Evolutionary conservation across 1,140 invertebrate genomes (phyloP).

Genomic region (Drosophila dunni): DNA sequence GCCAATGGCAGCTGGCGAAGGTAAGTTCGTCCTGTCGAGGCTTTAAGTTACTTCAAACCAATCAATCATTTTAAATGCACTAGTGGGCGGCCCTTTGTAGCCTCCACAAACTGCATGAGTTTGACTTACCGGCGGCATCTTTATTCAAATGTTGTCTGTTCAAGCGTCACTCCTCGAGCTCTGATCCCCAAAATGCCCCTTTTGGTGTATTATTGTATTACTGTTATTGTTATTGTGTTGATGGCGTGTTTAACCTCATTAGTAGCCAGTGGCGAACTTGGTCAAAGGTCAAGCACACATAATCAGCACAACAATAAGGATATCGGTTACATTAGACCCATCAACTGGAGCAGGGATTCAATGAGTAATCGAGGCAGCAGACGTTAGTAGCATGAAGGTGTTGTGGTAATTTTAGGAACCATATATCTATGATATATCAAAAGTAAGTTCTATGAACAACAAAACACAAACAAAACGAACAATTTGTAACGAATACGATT

Average conservation of each 20-base stretch:
- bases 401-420: constrained; percentile 92
- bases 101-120: constrained; percentile 50
- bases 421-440: constrained; percentile 98
- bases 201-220: constrained; percentile 1
- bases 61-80: constrained; percentile 60
- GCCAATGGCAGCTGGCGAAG: constrained; percentile 60
- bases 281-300: constrained; percentile 10
- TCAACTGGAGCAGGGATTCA: background rate
- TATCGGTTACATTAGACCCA: background rate
- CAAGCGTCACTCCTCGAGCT: constrained; percentile 26
- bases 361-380: constrained; percentile 15
- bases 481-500: constrained; percentile 57
- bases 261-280: constrained; percentile 68
- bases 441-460: constrained; percentile 96
- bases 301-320: constrained; percentile 2
- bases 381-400: constrained; percentile 84
- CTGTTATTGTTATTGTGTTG: constrained; percentile 18
- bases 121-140: constrained; percentile 78
- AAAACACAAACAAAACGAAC: constrained; percentile 65
- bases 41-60: constrained; percentile 66
- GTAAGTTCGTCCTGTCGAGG: constrained; percentile 74
- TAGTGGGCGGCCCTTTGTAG: constrained; percentile 46
- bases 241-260: constrained; percentile 32
- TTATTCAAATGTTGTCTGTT: constrained; percentile 74
- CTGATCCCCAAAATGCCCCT: constrained; percentile 12